Evolutionary conservation across 1,140 invertebrate species (phyloP), one percentile per base, ranked within the genome.

Genomic region (Trichomalopsis sarcophagae): DNA sequence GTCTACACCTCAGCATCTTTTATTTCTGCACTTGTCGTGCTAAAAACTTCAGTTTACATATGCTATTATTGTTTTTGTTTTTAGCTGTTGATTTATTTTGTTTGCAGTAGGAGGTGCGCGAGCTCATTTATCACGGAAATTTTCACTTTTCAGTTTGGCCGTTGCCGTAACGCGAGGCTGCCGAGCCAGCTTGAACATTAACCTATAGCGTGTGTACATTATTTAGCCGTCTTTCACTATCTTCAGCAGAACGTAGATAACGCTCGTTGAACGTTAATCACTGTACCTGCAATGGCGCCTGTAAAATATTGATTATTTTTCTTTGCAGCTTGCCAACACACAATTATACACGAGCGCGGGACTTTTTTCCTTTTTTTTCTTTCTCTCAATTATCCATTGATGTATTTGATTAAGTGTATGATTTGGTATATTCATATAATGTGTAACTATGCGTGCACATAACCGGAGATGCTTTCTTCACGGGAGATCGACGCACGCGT

Each of bases 401-500:
- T 71, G 68, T 30, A 71, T 55, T 47, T n/a, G 23, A 30, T 55
- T 80, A 66, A 33, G 14, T 81, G 17, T 81, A 81, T 68, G 36
- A 30, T 68, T 80, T 27, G 10, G 33, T 66, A 33, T 44, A 55
- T 68, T n/a, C 23, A 27, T 10, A 62, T 83, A 71, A n/a, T 17
- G 55, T 78, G 62, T 55, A 74, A 78, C 17, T 77, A 77, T 68
- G 2, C 68, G 9, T 76, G 62, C 55, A 76, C 50, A 44, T 44
- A 85, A 36, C 27, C 44, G 79, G 10, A 81, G 79, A 81, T 69
- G 66, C 71, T 81, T 81, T 62, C 40, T 69, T 76, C 79, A 77
- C 74, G 66, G 81, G 68, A 86, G 80, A 82, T 86, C 84, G 84
- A 82, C 82, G 77, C 82, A 80, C 78, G 78, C 55, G 81, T 84